A percentile compares a stretch with the other conserved stretches of the same genome.
phyloP scores from a whole-genome alignment of 2,797 vertebrate genomes.

The Sebastes iracundus region DNA sequence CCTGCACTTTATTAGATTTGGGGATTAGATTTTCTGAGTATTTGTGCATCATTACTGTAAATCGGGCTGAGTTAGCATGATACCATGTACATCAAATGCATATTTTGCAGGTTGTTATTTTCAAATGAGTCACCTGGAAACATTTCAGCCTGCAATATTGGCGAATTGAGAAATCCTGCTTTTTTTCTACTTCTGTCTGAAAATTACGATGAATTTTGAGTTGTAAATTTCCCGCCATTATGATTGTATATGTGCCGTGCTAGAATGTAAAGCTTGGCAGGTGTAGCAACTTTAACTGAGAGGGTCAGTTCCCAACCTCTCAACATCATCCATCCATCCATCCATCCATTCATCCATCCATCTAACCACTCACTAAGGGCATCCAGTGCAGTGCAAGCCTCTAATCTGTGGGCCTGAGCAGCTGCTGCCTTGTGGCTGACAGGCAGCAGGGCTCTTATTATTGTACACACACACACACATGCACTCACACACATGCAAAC shows the following conservation, averaged over 20 bases:
- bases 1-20: not conserved
- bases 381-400: slow-evolving; percentile 76
- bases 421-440: slow-evolving; percentile 79
- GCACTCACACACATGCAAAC: slow-evolving; percentile 45
- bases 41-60: not conserved
- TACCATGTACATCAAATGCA: not conserved
- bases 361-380: slow-evolving; percentile 73
- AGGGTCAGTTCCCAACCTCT: slow-evolving; percentile 42
- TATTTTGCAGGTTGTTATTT: not conserved
- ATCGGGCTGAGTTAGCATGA: not conserved
- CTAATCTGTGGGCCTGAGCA: slow-evolving; percentile 79
- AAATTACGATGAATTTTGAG: not conserved
- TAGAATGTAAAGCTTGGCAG: slow-evolving; percentile 24
- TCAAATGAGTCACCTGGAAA: fast-evolving
- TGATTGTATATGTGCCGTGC: not conserved
- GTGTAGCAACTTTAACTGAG: slow-evolving; percentile 26
- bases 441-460: slow-evolving; percentile 80
- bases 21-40: not conserved
- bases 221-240: not conserved
- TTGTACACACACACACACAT: slow-evolving; percentile 65
- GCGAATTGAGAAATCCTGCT: not conserved
- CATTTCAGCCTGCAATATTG: not conserved
- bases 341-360: slow-evolving; percentile 60
- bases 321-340: slow-evolving; percentile 44
- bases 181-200: not conserved